Base-by-base conservation (phyloP, 2,113 vertebrate genomes). In the Phaethon lepturus region DNA sequence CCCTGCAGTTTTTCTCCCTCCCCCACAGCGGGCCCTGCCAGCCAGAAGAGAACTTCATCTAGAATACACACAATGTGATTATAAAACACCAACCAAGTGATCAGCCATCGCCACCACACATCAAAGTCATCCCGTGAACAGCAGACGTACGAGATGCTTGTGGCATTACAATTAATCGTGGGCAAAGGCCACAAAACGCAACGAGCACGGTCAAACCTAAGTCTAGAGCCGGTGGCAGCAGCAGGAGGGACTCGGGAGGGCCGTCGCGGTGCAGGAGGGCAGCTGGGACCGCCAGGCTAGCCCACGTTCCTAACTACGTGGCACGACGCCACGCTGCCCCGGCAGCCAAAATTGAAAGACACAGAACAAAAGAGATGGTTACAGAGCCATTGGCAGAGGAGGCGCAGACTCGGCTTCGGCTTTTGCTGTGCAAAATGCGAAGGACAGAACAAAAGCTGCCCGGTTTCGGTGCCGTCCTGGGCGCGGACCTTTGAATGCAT, bases 21-120 rank as follows among this genome's bases (percentile, higher is more conserved):
- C 85, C 53, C 56, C 79, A 78, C 13, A 0, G 78, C 0, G 0
- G 60, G 60, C 42, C 66, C 66, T 87, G 76, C 83, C 90, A 95
- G 91, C 93, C 96, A 96, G 94, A 89, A 91, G 86, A 96, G 86
- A 95, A 95, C 95, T 96, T 96, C 95, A 91, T 17, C 86, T 28
- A 17, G 26, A 90, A 92, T 29, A 86, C 45, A 56, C 94, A 94
- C 26, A 10, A 53, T 4, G 38, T 8, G 71, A 93, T 94, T 91
- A 90, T 63, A 73, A 84, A 96, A 94, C 33, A 2, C 31, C 94
- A 94, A 75, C 90, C 88, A 73, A 92, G 94, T 50, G 75, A 66
- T 93, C 95, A 91, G 89, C 94, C 50, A 40, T 10, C 17, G 47
- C 87, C 93, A 95, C 69, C 93, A 38, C 82, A 92, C 87, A 42